phyloP scores from a whole-genome alignment of 2,113 vertebrate genomes.

The Mixornis gularis region DNA sequence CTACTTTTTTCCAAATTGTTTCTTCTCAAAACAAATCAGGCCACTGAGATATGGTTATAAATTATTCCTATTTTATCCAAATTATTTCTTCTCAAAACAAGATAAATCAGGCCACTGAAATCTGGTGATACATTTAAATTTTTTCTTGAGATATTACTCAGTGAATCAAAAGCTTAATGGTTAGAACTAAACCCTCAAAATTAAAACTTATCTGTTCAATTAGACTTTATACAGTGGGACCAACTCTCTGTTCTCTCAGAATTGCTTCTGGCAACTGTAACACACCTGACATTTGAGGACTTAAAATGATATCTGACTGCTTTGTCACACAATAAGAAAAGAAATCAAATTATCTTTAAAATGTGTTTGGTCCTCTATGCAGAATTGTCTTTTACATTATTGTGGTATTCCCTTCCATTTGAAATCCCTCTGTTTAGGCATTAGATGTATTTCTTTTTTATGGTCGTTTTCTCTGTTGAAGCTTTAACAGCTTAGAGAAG shows the following conservation, averaged over 20 bases:
- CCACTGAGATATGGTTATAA: neutral
- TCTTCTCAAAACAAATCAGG: neutral
- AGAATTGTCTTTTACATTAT: neutral
- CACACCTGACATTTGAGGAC: neutral
- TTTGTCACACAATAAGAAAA: neutral
- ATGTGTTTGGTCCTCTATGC: neutral
- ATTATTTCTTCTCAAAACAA: neutral
- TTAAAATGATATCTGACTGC: neutral
- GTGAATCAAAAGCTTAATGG: neutral
- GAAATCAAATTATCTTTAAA: neutral
- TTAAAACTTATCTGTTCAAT: neutral
- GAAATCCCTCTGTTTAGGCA: neutral
- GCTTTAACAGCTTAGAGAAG: neutral
- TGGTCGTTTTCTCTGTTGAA: neutral
- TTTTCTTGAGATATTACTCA: neutral
- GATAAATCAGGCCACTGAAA: neutral
- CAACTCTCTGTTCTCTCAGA: neutral
- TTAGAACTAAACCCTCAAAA: neutral
- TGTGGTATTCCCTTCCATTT: neutral
- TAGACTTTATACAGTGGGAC: neutral
- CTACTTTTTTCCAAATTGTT: neutral
- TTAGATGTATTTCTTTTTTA: neutral
- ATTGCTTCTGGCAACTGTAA: neutral
- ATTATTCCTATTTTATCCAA: neutral
- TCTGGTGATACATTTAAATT: neutral